Percentiles rank a stretch among this genome's conserved stretches.
Conservation (phyloP, 2,113 vertebrate species). For the Brachirus orientalis region DNA sequence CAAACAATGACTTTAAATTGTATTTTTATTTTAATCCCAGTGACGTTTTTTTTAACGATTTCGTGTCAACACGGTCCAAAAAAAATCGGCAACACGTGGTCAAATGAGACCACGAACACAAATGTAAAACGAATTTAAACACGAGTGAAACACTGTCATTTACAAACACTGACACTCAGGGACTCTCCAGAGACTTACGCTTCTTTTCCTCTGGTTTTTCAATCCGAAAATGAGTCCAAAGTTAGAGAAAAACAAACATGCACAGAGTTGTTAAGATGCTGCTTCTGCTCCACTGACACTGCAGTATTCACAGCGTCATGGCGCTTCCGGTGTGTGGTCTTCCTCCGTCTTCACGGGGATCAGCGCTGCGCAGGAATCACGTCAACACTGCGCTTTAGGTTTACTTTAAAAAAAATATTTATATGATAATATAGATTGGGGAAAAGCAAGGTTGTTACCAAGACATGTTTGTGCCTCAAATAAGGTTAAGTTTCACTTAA, state of each 20-base stretch:
- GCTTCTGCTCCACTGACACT: slow-evolving; percentile 2
- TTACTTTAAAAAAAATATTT: too few species aligned
- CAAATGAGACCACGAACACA: slow-evolving; percentile 16
- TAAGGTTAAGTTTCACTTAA: too few species aligned
- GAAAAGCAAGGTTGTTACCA: too few species aligned
- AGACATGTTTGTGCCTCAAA: too few species aligned
- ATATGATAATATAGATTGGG: too few species aligned
- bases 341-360: slow-evolving; percentile 3
- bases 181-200: slow-evolving; percentile 35
- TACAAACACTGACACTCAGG: fast-evolving
- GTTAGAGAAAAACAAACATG: slow-evolving; percentile 1
- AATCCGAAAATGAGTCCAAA: neutral
- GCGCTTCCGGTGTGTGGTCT: slow-evolving; percentile 58
- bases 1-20: neutral
- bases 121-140: fast-evolving
- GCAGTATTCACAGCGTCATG: slow-evolving; percentile 49
- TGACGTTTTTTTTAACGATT: neutral
- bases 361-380: slow-evolving; percentile 55
- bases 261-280: neutral
- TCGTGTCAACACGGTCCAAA: neutral
- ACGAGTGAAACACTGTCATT: neutral
- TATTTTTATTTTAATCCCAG: neutral
- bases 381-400: neutral
- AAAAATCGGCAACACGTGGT: slow-evolving; percentile 58
- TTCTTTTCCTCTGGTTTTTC: neutral